Evolutionary conservation across 2,113 vertebrate genomes (phyloP), one percentile per base, ranked within the genome.

Genomic region (Cottus gobio): DNA sequence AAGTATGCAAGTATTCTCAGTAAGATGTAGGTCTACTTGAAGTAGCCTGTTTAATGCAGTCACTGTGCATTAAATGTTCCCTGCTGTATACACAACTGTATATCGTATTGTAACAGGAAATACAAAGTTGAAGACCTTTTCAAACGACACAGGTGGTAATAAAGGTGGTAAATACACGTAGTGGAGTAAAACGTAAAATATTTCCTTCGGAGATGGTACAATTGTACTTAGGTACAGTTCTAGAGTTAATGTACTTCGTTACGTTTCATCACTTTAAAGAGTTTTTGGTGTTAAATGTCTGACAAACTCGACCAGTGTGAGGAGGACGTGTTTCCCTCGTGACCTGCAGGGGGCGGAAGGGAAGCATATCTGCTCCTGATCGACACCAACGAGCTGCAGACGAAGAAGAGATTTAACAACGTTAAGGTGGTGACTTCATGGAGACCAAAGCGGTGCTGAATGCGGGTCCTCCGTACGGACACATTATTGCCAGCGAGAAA

Each of bases 401-500:
- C 31, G 71, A 75, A 18, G 72, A 75, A 70, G 54, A 74, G 16
- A 44, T 22, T 42, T 42, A 11, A 13, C 39, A 4, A 11, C 37
- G 8, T 39, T 37, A n/a, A n/a, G n/a, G n/a, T n/a, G 36, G 36
- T 37, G 46, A 48, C 72, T 62, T 15, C 65, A 93, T 92, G 90
- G 84, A 90, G 46, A 66, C 10, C 2, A 57, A 61, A 37, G 30
- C 44, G 0, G n/a, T 85, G 10, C 18, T 89, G 4, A 95, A 89
- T 22, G 93, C 95, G 0, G 60, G 92, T 20, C 93, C 92, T 22
- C 96, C 97, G 1, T 94, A 92, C 0, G 97, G 97, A 18, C 96
- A 98, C 0, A 16, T 96, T 1, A 79, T 98, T 52, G 93, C 93
- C 75, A 91, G 82, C 50, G 95, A 97, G 75, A 98, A 95, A 72